Base-by-base conservation (phyloP, 2,113 vertebrate species). In the Abramis brama region DNA sequence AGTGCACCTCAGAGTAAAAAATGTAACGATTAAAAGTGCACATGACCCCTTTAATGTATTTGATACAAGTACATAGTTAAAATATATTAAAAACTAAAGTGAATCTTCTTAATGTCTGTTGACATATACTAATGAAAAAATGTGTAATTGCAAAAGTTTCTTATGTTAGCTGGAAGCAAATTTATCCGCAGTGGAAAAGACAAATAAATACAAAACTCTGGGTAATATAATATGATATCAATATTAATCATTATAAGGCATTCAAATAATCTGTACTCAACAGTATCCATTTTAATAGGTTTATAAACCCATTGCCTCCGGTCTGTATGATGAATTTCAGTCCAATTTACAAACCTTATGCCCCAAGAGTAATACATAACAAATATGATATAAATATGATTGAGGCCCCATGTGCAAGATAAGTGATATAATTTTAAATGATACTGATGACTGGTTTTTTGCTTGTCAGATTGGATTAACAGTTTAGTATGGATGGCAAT, bases 401-500 rank as follows among this genome's bases (percentile, higher is more conserved):
- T 47, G 11, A 74, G 5, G 71, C 12, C 71, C 15, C 25, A 25
- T 45, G 39, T 74, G 39, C 23, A 17, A 27, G 43, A 75, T 50
- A 75, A 75, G 43, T 27, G 43, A 45, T 12, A 25, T 6, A 15
- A 8, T 25, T 74, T 25, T 23, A 47, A 25, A 47, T 74, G 23
- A 75, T 50, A 25, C 73, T 17, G 23, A 75, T 13, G 3, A 75
- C 73, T 47, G 43, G 13, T 47, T 50, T 75, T 75, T 43, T 50
- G 73, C 13, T 75, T 27, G 43, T 75, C 73, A 75, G 73, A 75
- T 75, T 50, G 73, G 73, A 75, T 47, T n/a, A 75, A 50, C 43
- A 47, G 43, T 50, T 75, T 47, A 75, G 43, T 15, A n/a, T 47
- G 6, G 13, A 27, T 17, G 73, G n/a, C 12, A 50, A 17, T 27